Evolutionary conservation across 2,797 vertebrate genomes (phyloP).

Genomic region (Girardinus metallicus): DNA sequence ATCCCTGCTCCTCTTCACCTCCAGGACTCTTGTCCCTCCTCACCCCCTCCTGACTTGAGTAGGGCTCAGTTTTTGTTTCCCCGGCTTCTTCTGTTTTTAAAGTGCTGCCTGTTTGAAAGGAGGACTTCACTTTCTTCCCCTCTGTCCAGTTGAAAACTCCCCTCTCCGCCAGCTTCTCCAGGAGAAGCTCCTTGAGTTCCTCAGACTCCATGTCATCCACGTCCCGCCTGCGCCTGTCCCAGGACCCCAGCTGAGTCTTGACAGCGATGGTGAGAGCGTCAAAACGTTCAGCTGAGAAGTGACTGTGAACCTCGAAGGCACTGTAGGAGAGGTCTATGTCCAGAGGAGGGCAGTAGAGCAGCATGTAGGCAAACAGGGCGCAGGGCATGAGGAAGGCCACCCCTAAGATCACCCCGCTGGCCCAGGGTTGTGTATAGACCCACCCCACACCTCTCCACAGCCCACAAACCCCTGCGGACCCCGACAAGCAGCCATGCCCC

Average conservation of each 20-base stretch:
- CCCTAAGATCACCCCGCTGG: constrained; percentile 85
- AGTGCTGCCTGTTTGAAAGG: constrained; percentile 12
- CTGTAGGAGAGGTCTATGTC: constrained; percentile 99
- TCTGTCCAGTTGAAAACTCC: constrained; percentile 43
- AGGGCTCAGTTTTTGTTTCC: constrained; percentile 40
- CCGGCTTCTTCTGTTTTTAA: constrained; percentile 18
- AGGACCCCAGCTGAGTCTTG: constrained; percentile 94
- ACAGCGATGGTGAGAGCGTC: constrained; percentile 92
- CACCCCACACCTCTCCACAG: constrained; percentile 90
- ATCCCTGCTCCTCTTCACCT: constrained; percentile 7
- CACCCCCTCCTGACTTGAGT: constrained; percentile 26
- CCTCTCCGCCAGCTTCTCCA: constrained; percentile 78
- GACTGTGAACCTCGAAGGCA: constrained; percentile 97
- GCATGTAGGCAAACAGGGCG: constrained; percentile 89
- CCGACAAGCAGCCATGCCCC: constrained; percentile 65
- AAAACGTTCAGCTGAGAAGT: constrained; percentile 94
- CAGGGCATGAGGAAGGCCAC: constrained; percentile 89
- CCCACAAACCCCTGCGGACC: constrained; percentile 66
- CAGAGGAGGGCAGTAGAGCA: constrained; percentile 92
- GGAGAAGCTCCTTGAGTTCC: constrained; percentile 87
- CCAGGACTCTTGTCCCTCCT: constrained; percentile 26
- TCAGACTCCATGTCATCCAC: constrained; percentile 85
- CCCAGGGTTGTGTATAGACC: constrained; percentile 90
- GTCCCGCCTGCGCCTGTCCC: constrained; percentile 91
- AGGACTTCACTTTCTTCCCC: constrained; percentile 28